A percentile compares a stretch with the other conserved stretches of the same genome.
Evolutionary conservation across 2,797 vertebrate species (phyloP).

Genomic region (Pygocentrus nattereri): DNA sequence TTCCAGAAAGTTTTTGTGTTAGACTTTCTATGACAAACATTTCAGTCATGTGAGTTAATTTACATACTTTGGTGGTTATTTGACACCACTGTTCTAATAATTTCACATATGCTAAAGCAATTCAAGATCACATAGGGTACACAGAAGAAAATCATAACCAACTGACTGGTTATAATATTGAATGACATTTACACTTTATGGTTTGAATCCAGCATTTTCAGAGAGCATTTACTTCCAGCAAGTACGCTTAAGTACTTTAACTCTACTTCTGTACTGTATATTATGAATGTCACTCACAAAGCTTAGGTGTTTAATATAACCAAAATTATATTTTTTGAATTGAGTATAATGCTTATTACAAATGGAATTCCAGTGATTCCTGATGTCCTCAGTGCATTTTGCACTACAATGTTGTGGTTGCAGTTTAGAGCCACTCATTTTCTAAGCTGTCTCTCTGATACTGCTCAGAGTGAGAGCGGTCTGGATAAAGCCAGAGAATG

Average conservation of each 20-base stretch:
- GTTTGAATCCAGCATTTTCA: neutral
- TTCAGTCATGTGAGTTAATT: neutral
- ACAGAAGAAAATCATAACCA: neutral
- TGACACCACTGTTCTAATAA: neutral
- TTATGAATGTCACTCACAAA: too few species aligned
- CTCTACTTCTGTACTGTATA: too few species aligned
- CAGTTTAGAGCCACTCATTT: conserved; percentile 31
- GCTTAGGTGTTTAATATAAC: too few species aligned
- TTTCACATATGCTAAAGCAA: neutral
- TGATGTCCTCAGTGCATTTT: neutral
- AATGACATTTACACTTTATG: neutral
- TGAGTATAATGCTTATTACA: neutral
- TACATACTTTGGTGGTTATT: neutral
- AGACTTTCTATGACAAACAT: neutral
- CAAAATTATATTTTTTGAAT: neutral
- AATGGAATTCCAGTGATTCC: neutral
- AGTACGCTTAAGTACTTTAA: too few species aligned
- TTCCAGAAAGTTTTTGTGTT: neutral
- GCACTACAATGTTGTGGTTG: conserved; percentile 21
- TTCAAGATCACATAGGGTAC: neutral
- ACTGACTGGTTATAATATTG: neutral
- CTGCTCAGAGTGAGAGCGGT: conserved; percentile 35
- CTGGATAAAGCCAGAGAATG: conserved; percentile 53
- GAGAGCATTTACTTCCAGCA: conserved; percentile 9
- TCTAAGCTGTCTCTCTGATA: conserved; percentile 10